These are phyloP conservation scores for Pharmacophagus antenor DNA, from an alignment of 2,888 invertebrate species.

Conservation along the genomic window DNA sequence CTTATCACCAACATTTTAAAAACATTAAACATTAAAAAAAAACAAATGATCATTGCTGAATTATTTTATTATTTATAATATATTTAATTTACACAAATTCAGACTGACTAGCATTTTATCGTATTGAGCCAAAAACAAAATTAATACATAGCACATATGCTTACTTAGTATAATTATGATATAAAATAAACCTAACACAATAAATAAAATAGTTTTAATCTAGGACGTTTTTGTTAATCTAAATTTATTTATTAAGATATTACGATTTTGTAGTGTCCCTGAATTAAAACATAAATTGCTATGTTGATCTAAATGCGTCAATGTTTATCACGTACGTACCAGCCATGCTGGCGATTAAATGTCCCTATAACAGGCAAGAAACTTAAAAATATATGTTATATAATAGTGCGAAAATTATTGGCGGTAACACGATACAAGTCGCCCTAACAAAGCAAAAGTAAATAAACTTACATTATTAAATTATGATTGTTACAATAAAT, in stretches of 20 bases:
- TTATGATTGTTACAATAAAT: too few species aligned
- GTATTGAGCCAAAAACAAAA: conserved; percentile 9
- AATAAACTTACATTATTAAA: too few species aligned
- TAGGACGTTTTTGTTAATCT: neutral
- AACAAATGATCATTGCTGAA: neutral
- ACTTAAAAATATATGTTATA: too few species aligned
- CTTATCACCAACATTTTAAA: too few species aligned
- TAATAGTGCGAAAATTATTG: too few species aligned
- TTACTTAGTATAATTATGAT: neutral
- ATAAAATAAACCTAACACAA: neutral
- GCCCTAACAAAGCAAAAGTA: too few species aligned
- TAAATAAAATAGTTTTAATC: neutral
- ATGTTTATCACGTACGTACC: too few species aligned
- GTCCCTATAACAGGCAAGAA: too few species aligned
- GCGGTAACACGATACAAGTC: too few species aligned
- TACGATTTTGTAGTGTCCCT: neutral
- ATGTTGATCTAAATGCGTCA: too few species aligned
- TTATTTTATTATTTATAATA: conserved; percentile 1
- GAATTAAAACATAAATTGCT: too few species aligned
- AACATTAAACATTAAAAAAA: neutral
- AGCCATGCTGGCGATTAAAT: too few species aligned
- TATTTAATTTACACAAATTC: conserved; percentile 4
- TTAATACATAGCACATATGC: neutral
- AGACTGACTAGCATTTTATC: conserved; percentile 16
- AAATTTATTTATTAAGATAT: neutral